These are phyloP conservation scores for Nymphalis c-album DNA, from an alignment of 2,888 invertebrate genomes.

Conservation along the genomic window DNA sequence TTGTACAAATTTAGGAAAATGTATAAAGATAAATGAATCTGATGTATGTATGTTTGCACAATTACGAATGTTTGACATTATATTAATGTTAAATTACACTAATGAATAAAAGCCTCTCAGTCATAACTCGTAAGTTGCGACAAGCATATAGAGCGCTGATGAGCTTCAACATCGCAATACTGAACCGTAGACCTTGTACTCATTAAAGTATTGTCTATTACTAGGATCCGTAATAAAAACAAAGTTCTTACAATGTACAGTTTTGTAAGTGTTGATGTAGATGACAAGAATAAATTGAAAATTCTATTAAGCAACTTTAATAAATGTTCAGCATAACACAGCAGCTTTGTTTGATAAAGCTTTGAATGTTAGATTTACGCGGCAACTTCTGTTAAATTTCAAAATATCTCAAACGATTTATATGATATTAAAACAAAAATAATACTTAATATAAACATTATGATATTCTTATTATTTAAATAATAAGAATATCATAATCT, in stretches of 20 bases:
- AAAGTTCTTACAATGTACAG: conserved; percentile 41
- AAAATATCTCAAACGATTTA: not conserved
- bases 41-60: not conserved
- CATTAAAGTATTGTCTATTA: conserved; percentile 65
- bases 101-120: conserved; percentile 52
- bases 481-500: no score
- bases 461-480: no score
- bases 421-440: not conserved
- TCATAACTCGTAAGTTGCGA: conserved; percentile 48
- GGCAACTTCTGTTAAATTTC: conserved; percentile 1
- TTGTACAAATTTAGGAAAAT: no score
- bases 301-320: conserved; percentile 33
- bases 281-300: conserved; percentile 35
- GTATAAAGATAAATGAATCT: not conserved
- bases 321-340: conserved; percentile 24
- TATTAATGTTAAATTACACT: conserved; percentile 56
- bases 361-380: conserved; percentile 22
- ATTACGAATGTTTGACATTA: conserved; percentile 30
- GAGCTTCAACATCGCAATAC: conserved; percentile 52
- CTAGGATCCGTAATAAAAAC: conserved; percentile 40
- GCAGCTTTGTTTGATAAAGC: conserved; percentile 24
- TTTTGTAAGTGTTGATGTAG: conserved; percentile 34
- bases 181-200: conserved; percentile 65
- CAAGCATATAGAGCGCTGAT: conserved; percentile 42
- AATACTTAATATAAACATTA: no score